Percentiles rank a stretch among this genome's conserved stretches.
These are phyloP conservation scores for Muntiacus reevesi DNA, from an alignment of 2,113 vertebrate species.

Conservation along the genomic window DNA sequence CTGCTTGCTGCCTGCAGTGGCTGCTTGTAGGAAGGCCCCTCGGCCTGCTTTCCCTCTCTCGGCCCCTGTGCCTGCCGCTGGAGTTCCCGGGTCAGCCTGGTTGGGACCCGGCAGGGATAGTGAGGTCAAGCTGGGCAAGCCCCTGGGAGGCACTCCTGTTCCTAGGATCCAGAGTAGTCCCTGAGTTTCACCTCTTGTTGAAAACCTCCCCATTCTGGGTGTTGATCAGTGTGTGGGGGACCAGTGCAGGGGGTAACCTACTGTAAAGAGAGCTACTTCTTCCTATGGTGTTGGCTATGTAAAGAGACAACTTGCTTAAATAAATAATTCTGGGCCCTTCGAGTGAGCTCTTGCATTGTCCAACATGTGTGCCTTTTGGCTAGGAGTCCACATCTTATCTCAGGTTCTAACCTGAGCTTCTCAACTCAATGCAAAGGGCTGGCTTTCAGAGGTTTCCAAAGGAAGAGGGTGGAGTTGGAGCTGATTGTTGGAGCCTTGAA, in stretches of 20 bases:
- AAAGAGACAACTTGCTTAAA: background rate
- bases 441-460: background rate
- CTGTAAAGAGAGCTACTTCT: background rate
- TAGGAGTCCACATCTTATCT: too few species aligned
- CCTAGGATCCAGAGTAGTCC: background rate
- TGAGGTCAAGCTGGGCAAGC: background rate
- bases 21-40: background rate
- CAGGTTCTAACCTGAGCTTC: background rate
- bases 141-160: background rate
- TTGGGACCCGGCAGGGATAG: too few species aligned
- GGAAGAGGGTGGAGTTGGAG: background rate
- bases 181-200: background rate
- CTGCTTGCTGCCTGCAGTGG: background rate
- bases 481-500: background rate
- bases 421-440: background rate
- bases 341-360: background rate
- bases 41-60: accelerated
- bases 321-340: background rate
- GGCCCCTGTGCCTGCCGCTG: accelerated
- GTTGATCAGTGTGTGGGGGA: background rate
- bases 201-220: background rate
- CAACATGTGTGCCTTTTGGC: accelerated
- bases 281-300: background rate
- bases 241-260: background rate
- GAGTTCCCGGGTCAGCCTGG: background rate